Base-by-base conservation (phyloP, 2,797 vertebrate genomes). In the Poeciliopsis gracilis region DNA sequence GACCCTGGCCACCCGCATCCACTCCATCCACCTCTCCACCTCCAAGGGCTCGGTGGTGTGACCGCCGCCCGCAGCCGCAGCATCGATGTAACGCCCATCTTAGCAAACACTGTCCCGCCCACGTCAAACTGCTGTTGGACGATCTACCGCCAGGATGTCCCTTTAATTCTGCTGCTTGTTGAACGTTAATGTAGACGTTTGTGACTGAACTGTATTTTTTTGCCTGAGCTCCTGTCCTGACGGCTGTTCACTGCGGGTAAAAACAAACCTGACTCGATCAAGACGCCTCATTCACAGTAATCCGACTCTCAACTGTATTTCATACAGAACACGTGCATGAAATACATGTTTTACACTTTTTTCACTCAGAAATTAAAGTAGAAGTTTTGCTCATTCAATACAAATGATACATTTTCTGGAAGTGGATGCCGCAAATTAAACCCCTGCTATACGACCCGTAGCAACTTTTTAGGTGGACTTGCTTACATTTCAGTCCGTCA, bases 41-140 rank as follows among this genome's bases (percentile, higher is more conserved):
- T 99, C 98, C 90, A 99, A 99, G 94, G 98, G 98, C 91, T 99
- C 98, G 1, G 84, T 99, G 82, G 98, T 99, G 88, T 99, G 97
- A 98, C 89, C 43, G 45, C 59, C 55, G 49, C 61, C 75, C 59
- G 25, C 30, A 72, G 76, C 57, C 61, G 15, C 88, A 88, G 90
- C 87, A 71, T 90, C 89, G 83, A 86, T 80, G 86, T 87, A 84
- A 85, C 83, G 10, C 70, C 80, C 59, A 49, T 49, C 73, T 57
- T 16, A 80, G 51, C 75, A 53, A 70, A 81, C 76, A 73, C 45
- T 5, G 30, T 77, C 87, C 79, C 10, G 36, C 80, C 74, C 28
- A 20, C 5, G 2, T 77, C 66, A 72, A 63, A 57, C 61, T 55
- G 33, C 87, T 73, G 46, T 66, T 11, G 70, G 81, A 79, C 77